Evolutionary conservation across 2,888 invertebrate species (phyloP).

Genomic region (Prenolepis imparis): DNA sequence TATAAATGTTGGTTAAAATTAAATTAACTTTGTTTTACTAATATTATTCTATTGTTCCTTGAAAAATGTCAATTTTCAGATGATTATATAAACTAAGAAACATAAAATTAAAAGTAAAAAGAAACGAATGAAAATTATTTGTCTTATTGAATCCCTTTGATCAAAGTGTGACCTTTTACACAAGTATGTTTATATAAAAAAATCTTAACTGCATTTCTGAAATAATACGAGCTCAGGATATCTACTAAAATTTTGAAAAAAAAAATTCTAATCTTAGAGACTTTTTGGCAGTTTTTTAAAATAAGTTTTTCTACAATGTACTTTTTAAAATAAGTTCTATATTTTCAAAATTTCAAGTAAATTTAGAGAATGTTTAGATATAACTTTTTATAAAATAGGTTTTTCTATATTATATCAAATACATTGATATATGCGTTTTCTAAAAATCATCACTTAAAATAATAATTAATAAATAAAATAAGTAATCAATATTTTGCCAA

Average conservation of each 20-base stretch:
- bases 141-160: neutral
- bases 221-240: neutral
- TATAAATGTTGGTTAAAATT: neutral
- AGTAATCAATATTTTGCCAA: neutral
- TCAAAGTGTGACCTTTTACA: neutral
- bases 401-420: neutral
- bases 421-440: neutral
- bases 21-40: neutral
- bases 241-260: neutral
- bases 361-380: too few relatives aligned
- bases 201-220: neutral
- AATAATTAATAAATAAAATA: neutral
- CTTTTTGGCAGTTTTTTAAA: neutral
- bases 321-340: too few relatives aligned
- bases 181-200: slow-evolving; percentile 1
- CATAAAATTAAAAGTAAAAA: neutral
- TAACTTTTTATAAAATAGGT: neutral
- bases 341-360: too few relatives aligned
- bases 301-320: neutral
- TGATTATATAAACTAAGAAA: neutral
- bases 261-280: neutral
- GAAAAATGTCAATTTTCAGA: neutral
- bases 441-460: neutral
- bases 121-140: neutral
- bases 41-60: neutral